Conservation (phyloP, 2,113 vertebrate genomes). For the Tragulus kanchil region DNA sequence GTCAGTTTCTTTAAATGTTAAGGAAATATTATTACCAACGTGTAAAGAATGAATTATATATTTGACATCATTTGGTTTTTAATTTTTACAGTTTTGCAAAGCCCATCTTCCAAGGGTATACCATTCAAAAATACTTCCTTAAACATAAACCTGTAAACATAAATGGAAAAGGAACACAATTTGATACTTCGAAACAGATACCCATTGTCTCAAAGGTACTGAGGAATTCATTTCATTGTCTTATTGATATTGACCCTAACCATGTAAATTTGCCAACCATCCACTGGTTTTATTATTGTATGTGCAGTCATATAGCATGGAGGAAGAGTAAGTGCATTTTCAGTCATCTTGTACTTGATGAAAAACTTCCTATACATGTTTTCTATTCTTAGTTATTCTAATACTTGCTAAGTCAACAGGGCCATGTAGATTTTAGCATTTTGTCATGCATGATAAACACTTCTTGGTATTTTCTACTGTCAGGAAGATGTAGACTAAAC, state of each 20-base stretch:
- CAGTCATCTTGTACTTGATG: background rate
- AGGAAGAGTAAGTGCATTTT: background rate
- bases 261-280: background rate
- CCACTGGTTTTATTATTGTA: background rate
- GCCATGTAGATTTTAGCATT: background rate
- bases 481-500: background rate
- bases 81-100: conserved; percentile 53
- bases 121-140: conserved; percentile 18
- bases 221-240: background rate
- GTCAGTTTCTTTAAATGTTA: conserved; percentile 62
- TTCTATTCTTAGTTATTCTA: background rate
- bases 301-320: background rate
- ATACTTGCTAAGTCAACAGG: background rate
- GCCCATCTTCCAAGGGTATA: background rate
- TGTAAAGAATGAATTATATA: conserved; percentile 48
- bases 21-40: conserved; percentile 71
- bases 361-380: background rate
- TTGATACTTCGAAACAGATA: background rate
- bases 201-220: background rate
- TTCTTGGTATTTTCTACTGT: background rate
- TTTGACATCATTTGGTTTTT: conserved; percentile 59
- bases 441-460: background rate
- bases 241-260: background rate
- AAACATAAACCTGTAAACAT: conserved; percentile 37
- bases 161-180: background rate